These are phyloP conservation scores for Aptenodytes forsteri DNA, from an alignment of 2,113 vertebrate genomes.

Conservation along the genomic window DNA sequence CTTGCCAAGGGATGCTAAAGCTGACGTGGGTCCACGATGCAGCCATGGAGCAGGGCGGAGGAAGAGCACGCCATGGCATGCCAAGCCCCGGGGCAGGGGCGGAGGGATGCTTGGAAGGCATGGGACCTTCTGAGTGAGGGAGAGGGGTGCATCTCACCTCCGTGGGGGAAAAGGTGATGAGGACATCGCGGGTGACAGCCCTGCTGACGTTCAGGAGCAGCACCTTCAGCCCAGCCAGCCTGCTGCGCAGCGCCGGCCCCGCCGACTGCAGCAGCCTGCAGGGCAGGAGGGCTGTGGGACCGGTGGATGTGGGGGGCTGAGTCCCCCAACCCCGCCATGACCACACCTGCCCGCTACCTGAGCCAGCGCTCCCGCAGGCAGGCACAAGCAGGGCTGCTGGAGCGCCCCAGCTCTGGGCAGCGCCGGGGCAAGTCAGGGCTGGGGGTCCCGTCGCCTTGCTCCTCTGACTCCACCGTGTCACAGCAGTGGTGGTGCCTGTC, in stretches of 20 bases:
- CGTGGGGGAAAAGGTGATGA: neutral
- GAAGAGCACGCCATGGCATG: neutral
- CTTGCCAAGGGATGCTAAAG: neutral
- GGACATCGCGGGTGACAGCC: neutral
- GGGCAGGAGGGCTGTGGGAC: neutral
- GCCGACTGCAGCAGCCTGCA: neutral
- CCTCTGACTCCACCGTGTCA: accelerated
- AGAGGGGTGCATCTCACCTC: conserved; percentile 25
- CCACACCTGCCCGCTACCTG: neutral
- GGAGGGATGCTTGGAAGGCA: neutral
- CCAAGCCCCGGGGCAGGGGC: neutral
- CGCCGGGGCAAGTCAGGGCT: accelerated
- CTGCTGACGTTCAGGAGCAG: conserved; percentile 22
- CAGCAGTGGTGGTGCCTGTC: neutral
- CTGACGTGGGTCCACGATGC: accelerated
- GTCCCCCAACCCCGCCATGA: accelerated
- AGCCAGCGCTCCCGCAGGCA: neutral
- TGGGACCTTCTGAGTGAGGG: accelerated
- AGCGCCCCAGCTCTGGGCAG: neutral
- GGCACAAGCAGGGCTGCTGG: accelerated
- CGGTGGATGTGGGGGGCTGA: accelerated
- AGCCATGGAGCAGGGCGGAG: neutral
- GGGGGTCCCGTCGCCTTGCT: accelerated
- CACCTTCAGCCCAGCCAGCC: neutral
- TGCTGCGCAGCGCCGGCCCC: accelerated